Evolutionary conservation across 2,113 vertebrate species (phyloP), one percentile per base, ranked within the genome.

Genomic region (Paratilapia polleni): DNA sequence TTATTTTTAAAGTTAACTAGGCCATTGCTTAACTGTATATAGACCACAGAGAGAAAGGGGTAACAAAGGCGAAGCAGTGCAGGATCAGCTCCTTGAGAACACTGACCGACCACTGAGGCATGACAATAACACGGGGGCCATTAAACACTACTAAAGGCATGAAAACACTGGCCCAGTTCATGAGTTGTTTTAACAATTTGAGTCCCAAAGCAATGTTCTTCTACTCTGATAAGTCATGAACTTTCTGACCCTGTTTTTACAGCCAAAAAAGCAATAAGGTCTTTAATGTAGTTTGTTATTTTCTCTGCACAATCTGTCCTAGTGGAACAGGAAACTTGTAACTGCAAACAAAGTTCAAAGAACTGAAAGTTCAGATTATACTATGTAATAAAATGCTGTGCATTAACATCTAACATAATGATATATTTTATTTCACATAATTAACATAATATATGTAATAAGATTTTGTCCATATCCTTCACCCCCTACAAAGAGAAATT

Each of bases 1-100:
- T 95, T 94, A 94, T 94, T 95, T 93, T 92, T 90, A 84, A 92
- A 87, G 87, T 90, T 89, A 95, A 95, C 85, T 94, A 93, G 94
- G 95, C 91, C 95, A 89, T 19, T 61, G 64, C 91, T 89, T 43
- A 89, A 85, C 86, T 86, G 83, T 73, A 88, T 95, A 47, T 90
- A 77, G 91, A 93, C 88, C 89, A 81, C 90, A 63, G 87, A 74
- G 88, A 89, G 77, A 78, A 85, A 57, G 57, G 81, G 84, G 63
- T 59, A 64, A 87, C 86, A 84, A 91, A 84, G 82, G 79, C 87
- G 20, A 82, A 43, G 77, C 70, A 24, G 61, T 12, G 19, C 76
- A 62, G 81, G 77, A 77, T 80, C 78, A 9, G 38, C 62, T 89
- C 84, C 87, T 86, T 77, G 66, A 84, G 43, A 87, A 68, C 80